Conservation (phyloP, 2,113 vertebrate genomes). For the Limnothrissa miodon region DNA sequence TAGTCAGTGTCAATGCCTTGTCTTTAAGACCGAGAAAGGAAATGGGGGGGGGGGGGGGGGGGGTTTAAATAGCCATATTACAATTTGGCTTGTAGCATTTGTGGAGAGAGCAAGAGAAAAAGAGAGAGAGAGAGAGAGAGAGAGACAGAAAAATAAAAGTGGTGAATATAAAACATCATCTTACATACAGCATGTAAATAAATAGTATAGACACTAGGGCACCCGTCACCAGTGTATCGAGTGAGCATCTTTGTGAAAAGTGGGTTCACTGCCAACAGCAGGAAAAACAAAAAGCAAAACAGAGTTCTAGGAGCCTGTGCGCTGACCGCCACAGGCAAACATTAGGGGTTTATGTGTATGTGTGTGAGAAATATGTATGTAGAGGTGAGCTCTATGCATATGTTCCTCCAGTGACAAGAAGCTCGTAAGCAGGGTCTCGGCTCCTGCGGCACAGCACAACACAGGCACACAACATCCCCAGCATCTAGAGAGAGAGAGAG, state of each 20-base stretch:
- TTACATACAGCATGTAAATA: constrained; percentile 42
- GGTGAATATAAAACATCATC: constrained; percentile 39
- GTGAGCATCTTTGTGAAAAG: constrained; percentile 66
- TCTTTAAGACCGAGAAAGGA: not conserved
- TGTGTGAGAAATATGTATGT: constrained; percentile 22
- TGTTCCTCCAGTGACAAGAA: constrained; percentile 85
- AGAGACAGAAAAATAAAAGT: constrained; percentile 29
- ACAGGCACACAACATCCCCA: constrained; percentile 93
- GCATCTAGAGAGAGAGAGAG: constrained; percentile 71
- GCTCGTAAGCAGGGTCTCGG: constrained; percentile 88
- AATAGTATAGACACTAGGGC: constrained; percentile 55
- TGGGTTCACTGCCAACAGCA: constrained; percentile 69
- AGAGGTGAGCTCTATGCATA: constrained; percentile 74
- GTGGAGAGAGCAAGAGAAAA: constrained; percentile 9
- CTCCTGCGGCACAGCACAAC: constrained; percentile 86
- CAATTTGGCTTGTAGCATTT: constrained; percentile 49
- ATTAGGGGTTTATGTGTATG: constrained; percentile 26
- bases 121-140: constrained; percentile 11
- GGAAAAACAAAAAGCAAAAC: constrained; percentile 68
- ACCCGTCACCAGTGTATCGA: constrained; percentile 70
- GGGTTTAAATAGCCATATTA: constrained; percentile 29
- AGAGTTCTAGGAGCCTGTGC: constrained; percentile 46
- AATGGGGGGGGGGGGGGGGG: not conserved
- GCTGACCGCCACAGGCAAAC: constrained; percentile 50
- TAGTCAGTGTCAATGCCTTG: constrained; percentile 1